Evolutionary conservation across 2,113 vertebrate species (phyloP).

Genomic region (Sprattus sprattus): DNA sequence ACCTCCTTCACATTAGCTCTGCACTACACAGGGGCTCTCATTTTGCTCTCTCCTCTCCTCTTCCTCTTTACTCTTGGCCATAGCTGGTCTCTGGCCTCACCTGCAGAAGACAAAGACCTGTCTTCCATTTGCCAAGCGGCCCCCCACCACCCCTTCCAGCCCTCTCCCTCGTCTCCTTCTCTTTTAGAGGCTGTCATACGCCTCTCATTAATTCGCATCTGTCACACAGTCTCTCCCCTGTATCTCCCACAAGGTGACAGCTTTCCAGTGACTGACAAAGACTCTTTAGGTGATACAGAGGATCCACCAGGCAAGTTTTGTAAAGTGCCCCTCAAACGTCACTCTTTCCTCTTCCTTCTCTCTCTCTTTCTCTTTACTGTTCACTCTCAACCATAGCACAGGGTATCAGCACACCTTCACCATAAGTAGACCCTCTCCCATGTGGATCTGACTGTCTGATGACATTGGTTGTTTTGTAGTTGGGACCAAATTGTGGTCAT

Average conservation of each 20-base stretch:
- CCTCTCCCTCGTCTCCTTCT: conserved; percentile 30
- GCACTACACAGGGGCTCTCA: background rate
- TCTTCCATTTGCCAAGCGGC: conserved; percentile 40
- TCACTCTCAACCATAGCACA: background rate
- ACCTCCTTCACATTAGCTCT: background rate
- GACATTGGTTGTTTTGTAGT: background rate
- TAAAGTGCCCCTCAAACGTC: conserved; percentile 83
- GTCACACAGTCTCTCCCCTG: conserved; percentile 62
- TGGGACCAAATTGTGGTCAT: background rate
- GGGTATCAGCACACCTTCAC: conserved; percentile 9
- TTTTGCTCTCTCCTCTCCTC: conserved; percentile 28
- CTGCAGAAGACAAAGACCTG: conserved; percentile 52
- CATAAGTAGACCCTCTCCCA: conserved; percentile 60
- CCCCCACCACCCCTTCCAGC: background rate
- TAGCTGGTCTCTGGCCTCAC: conserved; percentile 48
- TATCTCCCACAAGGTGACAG: conserved; percentile 69
- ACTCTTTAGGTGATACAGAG: conserved; percentile 76
- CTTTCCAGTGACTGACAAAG: conserved; percentile 75
- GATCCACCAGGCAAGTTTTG: conserved; percentile 68
- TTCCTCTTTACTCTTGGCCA: conserved; percentile 38
- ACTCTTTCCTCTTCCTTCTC: conserved; percentile 58
- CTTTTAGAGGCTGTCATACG: conserved; percentile 64
- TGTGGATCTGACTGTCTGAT: background rate
- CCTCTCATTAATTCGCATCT: conserved; percentile 73
- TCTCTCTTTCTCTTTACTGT: conserved; percentile 34